These are phyloP conservation scores for Synanthedon tipuliformis DNA, from an alignment of 2,888 invertebrate species.

Conservation along the genomic window DNA sequence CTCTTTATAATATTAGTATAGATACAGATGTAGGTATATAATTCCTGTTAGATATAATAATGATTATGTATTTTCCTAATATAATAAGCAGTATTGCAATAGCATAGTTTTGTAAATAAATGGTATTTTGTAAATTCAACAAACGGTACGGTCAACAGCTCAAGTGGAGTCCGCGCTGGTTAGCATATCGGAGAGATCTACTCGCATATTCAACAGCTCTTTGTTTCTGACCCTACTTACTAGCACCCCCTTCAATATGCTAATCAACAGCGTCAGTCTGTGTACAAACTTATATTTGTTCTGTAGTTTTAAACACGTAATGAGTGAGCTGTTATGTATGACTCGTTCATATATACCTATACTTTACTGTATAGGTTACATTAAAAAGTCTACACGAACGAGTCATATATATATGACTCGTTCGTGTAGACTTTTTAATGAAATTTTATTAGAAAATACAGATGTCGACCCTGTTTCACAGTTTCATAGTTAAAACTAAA, in stretches of 20 bases:
- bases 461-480: too few relatives aligned
- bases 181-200: conserved; percentile 55
- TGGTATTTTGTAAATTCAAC: neutral
- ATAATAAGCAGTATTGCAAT: too few relatives aligned
- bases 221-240: conserved; percentile 60
- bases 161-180: conserved; percentile 26
- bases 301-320: neutral
- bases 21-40: neutral
- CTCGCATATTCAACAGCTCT: conserved; percentile 62
- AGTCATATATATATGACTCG: too few relatives aligned
- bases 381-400: too few relatives aligned
- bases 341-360: too few relatives aligned
- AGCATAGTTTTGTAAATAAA: too few relatives aligned
- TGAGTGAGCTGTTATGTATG: too few relatives aligned
- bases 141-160: conserved; percentile 21
- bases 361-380: too few relatives aligned
- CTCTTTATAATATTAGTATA: neutral
- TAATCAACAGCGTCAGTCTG: conserved; percentile 25
- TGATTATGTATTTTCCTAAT: too few relatives aligned
- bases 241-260: conserved; percentile 43
- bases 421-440: too few relatives aligned
- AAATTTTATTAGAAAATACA: too few relatives aligned
- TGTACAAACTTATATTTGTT: neutral
- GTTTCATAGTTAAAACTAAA: too few relatives aligned
- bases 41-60: neutral